Evolutionary conservation across 1,140 invertebrate species (phyloP).

Genomic region (Chironomus tepperi): DNA sequence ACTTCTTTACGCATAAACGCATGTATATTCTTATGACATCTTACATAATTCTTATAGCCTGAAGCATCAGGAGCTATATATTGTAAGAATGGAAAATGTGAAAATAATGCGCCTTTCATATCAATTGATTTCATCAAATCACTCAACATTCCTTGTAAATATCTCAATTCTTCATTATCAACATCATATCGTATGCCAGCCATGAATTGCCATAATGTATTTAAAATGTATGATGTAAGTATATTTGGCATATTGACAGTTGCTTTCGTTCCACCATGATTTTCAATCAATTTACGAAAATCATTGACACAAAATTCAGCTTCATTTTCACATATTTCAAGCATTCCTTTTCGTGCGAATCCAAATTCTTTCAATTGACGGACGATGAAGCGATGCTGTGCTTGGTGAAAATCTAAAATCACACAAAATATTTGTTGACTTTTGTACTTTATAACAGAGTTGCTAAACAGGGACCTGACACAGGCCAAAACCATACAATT

Average conservation of each 20-base stretch:
- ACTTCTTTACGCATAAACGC: slow-evolving; percentile 62
- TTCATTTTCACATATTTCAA: slow-evolving; percentile 58
- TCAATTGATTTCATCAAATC: slow-evolving; percentile 62
- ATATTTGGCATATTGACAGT: slow-evolving; percentile 52
- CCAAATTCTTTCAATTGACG: slow-evolving; percentile 72
- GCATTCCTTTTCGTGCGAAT: slow-evolving; percentile 68
- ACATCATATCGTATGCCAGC: slow-evolving; percentile 61
- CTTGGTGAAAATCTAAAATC: slow-evolving; percentile 58
- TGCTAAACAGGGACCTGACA: no score
- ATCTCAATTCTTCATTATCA: slow-evolving; percentile 55
- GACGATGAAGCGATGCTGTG: slow-evolving; percentile 71
- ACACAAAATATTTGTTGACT: not conserved
- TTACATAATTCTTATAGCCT: slow-evolving; percentile 63
- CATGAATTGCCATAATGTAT: slow-evolving; percentile 81
- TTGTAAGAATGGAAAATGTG: slow-evolving; percentile 67
- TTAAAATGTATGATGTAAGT: slow-evolving; percentile 64
- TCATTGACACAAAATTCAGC: slow-evolving; percentile 50
- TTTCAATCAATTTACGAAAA: slow-evolving; percentile 41
- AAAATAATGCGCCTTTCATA: slow-evolving; percentile 67
- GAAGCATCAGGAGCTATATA: slow-evolving; percentile 63
- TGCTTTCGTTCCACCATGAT: slow-evolving; percentile 35
- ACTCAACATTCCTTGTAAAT: slow-evolving; percentile 57
- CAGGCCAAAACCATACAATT: no score
- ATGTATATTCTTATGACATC: slow-evolving; percentile 60
- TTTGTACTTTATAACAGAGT: no score